Evolutionary conservation across 2,113 vertebrate genomes (phyloP), one percentile per base, ranked within the genome.

Genomic region (Osmerus eperlanus): DNA sequence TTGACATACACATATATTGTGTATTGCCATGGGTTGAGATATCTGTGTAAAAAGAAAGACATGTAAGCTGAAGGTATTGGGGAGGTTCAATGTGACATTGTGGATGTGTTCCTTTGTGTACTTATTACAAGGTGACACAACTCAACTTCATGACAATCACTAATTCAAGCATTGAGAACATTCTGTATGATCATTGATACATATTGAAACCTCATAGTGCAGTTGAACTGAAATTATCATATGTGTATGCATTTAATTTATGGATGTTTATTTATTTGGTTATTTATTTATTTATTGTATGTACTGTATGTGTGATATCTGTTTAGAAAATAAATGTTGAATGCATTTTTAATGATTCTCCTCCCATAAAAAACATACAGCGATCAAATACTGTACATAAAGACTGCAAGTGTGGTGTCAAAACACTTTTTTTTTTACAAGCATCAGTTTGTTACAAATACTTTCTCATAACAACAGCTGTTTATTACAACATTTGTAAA

Each of bases 261-360:
- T 88, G 91, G 84, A 78, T 79, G 74, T 89, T 91, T 92, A 86
- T 47, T 47, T 47, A 47, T 47, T 47, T 47, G 41, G 41, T 47
- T 11, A 41, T 6, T 41, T 41, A 91, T 92, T 91, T 90, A 91
- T 91, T 92, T 88, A 86, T 84, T 92, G 85, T 90, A 81, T 77
- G 89, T 92, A 79, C 74, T 72, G 75, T 3, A 36, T 16, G n/a
- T 56, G 81, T 87, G 84, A 78, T 82, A 83, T 92, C 81, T 86
- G 88, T 90, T 91, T 86, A 83, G 60, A 78, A 89, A 92, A 91
- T 92, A 89, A 89, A 91, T 87, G 84, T 89, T 81, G 87, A 87
- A 77, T 88, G 41, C 9, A 47, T 11, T 47, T 47, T 47, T 47
- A 12, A 47, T 7, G 2, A 47, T 12, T 47, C 2, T 47, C 41